Conservation (phyloP, 2,888 invertebrate species). For the Cotesia congregata region DNA sequence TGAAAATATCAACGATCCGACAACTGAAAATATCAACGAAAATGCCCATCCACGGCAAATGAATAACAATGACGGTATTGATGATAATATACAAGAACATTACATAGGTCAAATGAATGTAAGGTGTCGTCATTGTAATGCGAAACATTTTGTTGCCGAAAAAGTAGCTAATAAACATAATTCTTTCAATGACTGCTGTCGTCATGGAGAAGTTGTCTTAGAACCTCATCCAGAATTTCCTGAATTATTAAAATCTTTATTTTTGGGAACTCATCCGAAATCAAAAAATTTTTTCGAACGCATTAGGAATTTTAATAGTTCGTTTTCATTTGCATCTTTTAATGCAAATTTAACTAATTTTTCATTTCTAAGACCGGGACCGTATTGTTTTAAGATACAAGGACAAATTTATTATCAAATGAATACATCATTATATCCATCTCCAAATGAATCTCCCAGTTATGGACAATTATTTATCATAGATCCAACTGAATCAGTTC, state of each 20-base stretch:
- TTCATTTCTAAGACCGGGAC: not conserved
- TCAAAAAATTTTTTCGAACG: slow-evolving; percentile 40
- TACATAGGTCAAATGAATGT: slow-evolving; percentile 34
- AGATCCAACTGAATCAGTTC: not conserved
- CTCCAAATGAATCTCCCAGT: slow-evolving; percentile 6
- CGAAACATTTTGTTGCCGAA: too few relatives aligned
- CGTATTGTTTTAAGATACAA: slow-evolving; percentile 34
- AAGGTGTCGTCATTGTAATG: not conserved
- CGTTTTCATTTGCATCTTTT: too few relatives aligned
- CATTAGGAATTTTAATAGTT: slow-evolving; percentile 7
- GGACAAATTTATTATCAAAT: too few relatives aligned
- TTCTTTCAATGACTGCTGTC: slow-evolving; percentile 45
- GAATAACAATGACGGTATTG: not conserved
- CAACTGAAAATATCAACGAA: not conserved
- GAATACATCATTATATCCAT: slow-evolving; percentile 14
- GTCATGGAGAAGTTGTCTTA: slow-evolving; percentile 36
- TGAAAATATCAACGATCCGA: not conserved
- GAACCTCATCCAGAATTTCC: slow-evolving; percentile 37
- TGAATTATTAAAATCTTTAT: slow-evolving; percentile 36
- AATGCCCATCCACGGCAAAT: not conserved
- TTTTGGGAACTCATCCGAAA: slow-evolving; percentile 35
- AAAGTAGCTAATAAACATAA: slow-evolving; percentile 37
- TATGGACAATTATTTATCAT: slow-evolving; percentile 22
- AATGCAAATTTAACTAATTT: too few relatives aligned
- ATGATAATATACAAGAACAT: slow-evolving; percentile 21